These are phyloP conservation scores for Cyclophora punctaria DNA, from an alignment of 2,888 invertebrate species.

Conservation along the genomic window DNA sequence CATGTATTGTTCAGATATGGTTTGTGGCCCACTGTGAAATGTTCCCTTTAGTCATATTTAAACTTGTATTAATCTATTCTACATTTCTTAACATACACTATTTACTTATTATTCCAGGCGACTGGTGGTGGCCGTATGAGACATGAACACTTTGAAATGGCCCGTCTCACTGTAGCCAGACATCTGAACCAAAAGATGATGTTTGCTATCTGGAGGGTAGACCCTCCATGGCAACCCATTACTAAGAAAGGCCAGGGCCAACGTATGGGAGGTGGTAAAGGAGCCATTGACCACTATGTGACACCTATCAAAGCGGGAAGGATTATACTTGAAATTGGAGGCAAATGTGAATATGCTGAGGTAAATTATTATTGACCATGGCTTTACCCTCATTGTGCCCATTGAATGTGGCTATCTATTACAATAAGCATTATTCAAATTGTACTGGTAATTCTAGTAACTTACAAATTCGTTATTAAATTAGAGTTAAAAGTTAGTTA, in stretches of 20 bases:
- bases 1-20: too few species aligned
- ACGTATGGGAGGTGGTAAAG: slow-evolving; percentile 98
- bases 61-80: too few species aligned
- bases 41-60: too few species aligned
- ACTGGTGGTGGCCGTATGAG: slow-evolving; percentile 87
- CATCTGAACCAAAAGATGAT: slow-evolving; percentile 86
- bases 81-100: too few species aligned
- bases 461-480: too few species aligned
- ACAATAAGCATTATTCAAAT: too few species aligned
- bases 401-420: too few species aligned
- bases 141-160: slow-evolving; percentile 91
- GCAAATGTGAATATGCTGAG: slow-evolving; percentile 89
- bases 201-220: slow-evolving; percentile 97
- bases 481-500: too few species aligned
- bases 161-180: slow-evolving; percentile 84
- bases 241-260: slow-evolving; percentile 93
- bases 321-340: slow-evolving; percentile 95
- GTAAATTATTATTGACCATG: slow-evolving; percentile 53
- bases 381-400: too few species aligned
- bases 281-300: slow-evolving; percentile 94
- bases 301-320: slow-evolving; percentile 94
- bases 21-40: too few species aligned
- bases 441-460: too few species aligned
- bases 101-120: slow-evolving; percentile 74
- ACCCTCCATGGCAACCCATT: slow-evolving; percentile 96